Base-by-base conservation (phyloP, 2,797 vertebrate species). In the Danio jaintianensis region DNA sequence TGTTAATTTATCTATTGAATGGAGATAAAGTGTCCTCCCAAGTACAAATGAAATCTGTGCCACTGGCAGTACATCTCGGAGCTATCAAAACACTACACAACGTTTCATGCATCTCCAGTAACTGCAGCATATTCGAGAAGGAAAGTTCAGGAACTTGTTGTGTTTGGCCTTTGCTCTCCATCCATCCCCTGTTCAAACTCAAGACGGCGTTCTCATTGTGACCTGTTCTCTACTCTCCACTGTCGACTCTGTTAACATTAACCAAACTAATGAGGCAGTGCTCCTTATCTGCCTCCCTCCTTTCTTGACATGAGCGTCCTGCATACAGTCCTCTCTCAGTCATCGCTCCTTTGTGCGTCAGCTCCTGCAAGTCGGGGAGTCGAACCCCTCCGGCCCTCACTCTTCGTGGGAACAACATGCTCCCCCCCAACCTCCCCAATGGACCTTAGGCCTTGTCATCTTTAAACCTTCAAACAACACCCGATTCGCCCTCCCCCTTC, bases 391-490 rank as follows among this genome's bases (percentile, higher is more conserved):
- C 22, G 75, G 84, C 71, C 69, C 82, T 79, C 67, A 16, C 66
- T 75, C 82, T 84, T 81, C 88, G 85, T 89, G 88, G 88, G 88
- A 90, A 89, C 83, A 66, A 90, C 91, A 92, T 92, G 88, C 92
- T 68, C 82, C 62, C 42, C 38, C 48, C 73, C 63, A 38, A 45
- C 73, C 88, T 90, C 90, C 93, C 79, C 85, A 81, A 79, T 75
- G 83, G 85, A 92, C 87, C 90, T 92, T 92, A 88, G 87, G 69
- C 90, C 85, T 80, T 92, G 93, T 92, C 92, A 92, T 93, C 91
- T 90, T 90, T 83, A 83, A 92, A 93, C 93, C 92, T 90, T 93
- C 94, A 92, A 94, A 94, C 93, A 93, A 93, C 83, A 86, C 87
- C 80, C 84, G 73, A 78, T 68, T 36, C 53, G 38, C 48, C 59